These are phyloP conservation scores for Galerucella pusilla DNA, from an alignment of 2,888 invertebrate genomes.

Conservation along the genomic window DNA sequence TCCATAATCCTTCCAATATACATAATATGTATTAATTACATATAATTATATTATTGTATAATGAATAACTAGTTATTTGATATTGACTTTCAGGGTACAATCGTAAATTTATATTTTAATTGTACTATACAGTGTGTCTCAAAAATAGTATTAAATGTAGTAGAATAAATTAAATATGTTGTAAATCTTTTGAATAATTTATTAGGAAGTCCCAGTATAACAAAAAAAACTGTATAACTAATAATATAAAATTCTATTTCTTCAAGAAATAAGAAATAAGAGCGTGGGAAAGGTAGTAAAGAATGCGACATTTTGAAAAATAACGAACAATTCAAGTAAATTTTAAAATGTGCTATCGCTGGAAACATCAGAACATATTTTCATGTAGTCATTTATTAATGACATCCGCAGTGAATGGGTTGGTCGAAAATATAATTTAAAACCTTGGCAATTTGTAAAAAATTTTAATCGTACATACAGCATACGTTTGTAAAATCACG, in stretches of 20 bases:
- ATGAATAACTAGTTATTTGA: background rate
- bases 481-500: background rate
- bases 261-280: too few relatives aligned
- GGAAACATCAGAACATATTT: background rate
- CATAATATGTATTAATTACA: background rate
- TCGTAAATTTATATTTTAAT: background rate
- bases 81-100: background rate
- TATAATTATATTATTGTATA: background rate
- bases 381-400: background rate
- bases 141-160: too few relatives aligned
- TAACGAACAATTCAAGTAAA: background rate
- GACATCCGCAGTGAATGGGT: conserved; percentile 4
- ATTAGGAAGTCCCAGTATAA: too few relatives aligned
- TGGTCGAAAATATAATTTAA: conserved; percentile 6
- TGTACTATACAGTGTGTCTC: too few relatives aligned
- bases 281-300: too few relatives aligned
- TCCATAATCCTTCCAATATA: too few relatives aligned
- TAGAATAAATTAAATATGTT: too few relatives aligned
- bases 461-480: conserved; percentile 1
- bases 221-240: too few relatives aligned
- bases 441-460: conserved; percentile 4
- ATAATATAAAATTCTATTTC: too few relatives aligned
- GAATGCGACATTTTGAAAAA: background rate
- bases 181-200: too few relatives aligned
- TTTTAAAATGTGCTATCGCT: background rate